Evolutionary conservation across 2,113 vertebrate species (phyloP).

Genomic region (Tragelaphus imberbis): DNA sequence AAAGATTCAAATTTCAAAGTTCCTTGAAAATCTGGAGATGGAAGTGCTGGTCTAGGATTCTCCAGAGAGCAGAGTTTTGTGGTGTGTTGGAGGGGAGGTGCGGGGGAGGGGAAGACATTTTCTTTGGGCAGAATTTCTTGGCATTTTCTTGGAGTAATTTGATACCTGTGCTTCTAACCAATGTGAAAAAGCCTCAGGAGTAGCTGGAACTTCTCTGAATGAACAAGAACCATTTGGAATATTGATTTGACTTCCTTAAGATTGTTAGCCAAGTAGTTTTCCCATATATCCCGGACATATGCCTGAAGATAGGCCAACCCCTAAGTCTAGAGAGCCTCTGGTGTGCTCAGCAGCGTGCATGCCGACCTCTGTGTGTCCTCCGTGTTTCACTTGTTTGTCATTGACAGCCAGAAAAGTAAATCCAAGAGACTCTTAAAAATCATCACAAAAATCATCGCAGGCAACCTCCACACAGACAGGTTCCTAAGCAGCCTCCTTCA

Average conservation of each 20-base stretch:
- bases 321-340: not conserved
- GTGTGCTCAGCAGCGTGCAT: slow-evolving; percentile 50
- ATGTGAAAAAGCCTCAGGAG: not conserved
- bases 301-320: not conserved
- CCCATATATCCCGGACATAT: not conserved
- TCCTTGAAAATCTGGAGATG: not conserved
- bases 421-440: slow-evolving; percentile 35
- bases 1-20: not conserved
- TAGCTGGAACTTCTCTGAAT: not conserved
- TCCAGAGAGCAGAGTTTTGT: not conserved
- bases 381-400: slow-evolving; percentile 56
- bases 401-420: slow-evolving; percentile 71
- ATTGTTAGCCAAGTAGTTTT: not conserved
- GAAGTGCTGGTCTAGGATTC: not conserved
- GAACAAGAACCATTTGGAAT: not conserved
- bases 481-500: not conserved
- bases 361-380: slow-evolving; percentile 42
- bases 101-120: not conserved
- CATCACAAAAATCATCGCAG: not conserved
- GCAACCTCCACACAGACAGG: not conserved
- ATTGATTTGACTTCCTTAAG: not conserved
- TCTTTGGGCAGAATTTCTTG: not conserved
- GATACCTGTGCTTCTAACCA: not conserved
- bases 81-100: not conserved
- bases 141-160: slow-evolving; percentile 1